Conservation (phyloP, 2,888 invertebrate genomes). For the Mythimna pallens region DNA sequence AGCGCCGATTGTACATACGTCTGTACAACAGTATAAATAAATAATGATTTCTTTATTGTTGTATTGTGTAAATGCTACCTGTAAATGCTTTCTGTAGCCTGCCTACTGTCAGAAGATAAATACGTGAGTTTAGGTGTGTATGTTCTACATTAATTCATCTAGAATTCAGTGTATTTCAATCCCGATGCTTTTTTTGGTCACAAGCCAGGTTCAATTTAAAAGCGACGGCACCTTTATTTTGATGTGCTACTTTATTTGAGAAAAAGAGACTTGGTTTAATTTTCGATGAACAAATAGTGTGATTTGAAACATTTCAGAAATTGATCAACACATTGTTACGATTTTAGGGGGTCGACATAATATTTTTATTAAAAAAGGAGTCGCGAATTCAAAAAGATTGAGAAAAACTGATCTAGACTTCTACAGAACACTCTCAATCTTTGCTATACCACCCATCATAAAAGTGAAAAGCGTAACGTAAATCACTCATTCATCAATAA, state of each 20-base stretch:
- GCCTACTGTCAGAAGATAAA: background rate
- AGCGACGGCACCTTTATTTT: too few relatives aligned
- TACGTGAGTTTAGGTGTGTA: background rate
- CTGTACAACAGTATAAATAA: background rate
- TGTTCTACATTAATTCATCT: background rate
- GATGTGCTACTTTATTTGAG: too few relatives aligned
- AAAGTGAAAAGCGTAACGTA: conserved; percentile 5
- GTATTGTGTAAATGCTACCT: background rate
- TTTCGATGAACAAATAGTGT: too few relatives aligned
- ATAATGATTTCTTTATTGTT: background rate
- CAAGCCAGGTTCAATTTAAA: too few relatives aligned
- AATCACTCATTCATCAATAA: conserved; percentile 8
- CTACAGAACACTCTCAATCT: background rate
- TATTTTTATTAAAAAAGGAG: too few relatives aligned
- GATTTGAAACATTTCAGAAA: too few relatives aligned
- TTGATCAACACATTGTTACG: too few relatives aligned
- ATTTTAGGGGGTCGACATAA: too few relatives aligned
- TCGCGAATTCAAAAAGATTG: too few relatives aligned
- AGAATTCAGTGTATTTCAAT: background rate
- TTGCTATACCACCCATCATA: background rate
- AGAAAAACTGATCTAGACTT: background rate
- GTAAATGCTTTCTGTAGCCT: background rate
- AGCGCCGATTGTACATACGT: too few relatives aligned
- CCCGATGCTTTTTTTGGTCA: too few relatives aligned
- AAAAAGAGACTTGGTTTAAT: too few relatives aligned